Percentiles rank a stretch among this genome's conserved stretches.
These are phyloP conservation scores for Apus apus DNA, from an alignment of 2,113 vertebrate species.

Conservation along the genomic window DNA sequence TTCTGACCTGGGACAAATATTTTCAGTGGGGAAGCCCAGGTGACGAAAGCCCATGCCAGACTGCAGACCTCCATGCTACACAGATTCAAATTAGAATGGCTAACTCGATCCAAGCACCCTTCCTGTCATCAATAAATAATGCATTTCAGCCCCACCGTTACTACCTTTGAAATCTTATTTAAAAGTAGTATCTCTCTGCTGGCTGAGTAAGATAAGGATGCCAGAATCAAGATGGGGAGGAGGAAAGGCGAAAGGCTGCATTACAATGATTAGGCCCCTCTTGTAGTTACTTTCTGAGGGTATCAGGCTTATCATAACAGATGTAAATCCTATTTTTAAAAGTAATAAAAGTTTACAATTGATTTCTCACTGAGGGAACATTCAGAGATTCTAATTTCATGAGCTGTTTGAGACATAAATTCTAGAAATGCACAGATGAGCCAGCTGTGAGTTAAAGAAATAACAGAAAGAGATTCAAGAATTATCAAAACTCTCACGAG, in stretches of 20 bases:
- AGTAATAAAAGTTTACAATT: not conserved
- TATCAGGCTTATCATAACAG: not conserved
- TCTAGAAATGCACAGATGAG: not conserved
- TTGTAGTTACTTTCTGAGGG: not conserved
- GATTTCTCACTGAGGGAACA: not conserved
- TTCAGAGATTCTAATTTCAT: not conserved
- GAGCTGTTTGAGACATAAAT: not conserved
- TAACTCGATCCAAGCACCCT: not conserved
- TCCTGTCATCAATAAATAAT: not conserved
- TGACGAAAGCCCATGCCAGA: accelerated
- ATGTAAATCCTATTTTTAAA: not conserved
- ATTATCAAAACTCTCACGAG: not conserved
- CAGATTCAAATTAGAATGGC: not conserved
- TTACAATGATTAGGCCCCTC: not conserved
- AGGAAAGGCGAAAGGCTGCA: not conserved
- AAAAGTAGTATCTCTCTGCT: not conserved
- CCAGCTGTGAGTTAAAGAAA: not conserved
- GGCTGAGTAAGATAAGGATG: not conserved
- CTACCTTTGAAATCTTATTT: not conserved
- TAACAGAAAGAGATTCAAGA: not conserved
- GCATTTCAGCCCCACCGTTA: not conserved
- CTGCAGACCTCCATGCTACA: accelerated
- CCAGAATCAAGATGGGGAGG: not conserved
- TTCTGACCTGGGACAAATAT: not conserved
- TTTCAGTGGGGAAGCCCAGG: not conserved